Conservation (phyloP, 2,888 invertebrate genomes). For the Cremastobaeus sp. region DNA sequence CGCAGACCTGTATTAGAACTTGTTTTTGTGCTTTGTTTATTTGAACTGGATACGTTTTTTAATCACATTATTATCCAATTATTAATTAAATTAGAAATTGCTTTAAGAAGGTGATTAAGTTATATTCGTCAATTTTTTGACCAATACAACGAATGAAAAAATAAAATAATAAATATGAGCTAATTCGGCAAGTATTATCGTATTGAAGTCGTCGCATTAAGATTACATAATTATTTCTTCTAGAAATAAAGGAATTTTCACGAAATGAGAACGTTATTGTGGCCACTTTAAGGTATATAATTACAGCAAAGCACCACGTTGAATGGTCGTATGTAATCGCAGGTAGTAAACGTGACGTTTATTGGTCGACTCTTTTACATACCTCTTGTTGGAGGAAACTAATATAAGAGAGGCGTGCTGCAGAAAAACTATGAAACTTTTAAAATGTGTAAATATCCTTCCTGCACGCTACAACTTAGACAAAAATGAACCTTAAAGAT, state of each 20-base stretch:
- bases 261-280: conserved; percentile 45
- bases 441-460: too few relatives aligned
- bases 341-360: conserved; percentile 60
- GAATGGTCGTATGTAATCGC: conserved; percentile 52
- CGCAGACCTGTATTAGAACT: conserved; percentile 43
- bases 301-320: conserved; percentile 49
- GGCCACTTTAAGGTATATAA: conserved; percentile 56
- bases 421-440: conserved; percentile 26
- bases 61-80: conserved; percentile 55
- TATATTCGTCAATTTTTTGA: conserved; percentile 27
- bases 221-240: conserved; percentile 51
- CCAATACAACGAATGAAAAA: conserved; percentile 5
- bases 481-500: too few relatives aligned
- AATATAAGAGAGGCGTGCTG: conserved; percentile 1
- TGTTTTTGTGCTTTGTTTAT: conserved; percentile 13
- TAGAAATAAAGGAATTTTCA: conserved; percentile 50
- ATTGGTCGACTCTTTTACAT: conserved; percentile 52
- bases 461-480: too few relatives aligned
- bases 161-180: conserved; percentile 26
- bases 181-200: conserved; percentile 1
- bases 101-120: conserved; percentile 48
- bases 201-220: conserved; percentile 46
- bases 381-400: conserved; percentile 20
- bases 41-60: conserved; percentile 36
- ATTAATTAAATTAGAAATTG: conserved; percentile 55